A percentile compares a stretch with the other conserved stretches of the same genome.
Evolutionary conservation across 2,888 invertebrate genomes (phyloP).

Genomic region (Drosophila yooni): DNA sequence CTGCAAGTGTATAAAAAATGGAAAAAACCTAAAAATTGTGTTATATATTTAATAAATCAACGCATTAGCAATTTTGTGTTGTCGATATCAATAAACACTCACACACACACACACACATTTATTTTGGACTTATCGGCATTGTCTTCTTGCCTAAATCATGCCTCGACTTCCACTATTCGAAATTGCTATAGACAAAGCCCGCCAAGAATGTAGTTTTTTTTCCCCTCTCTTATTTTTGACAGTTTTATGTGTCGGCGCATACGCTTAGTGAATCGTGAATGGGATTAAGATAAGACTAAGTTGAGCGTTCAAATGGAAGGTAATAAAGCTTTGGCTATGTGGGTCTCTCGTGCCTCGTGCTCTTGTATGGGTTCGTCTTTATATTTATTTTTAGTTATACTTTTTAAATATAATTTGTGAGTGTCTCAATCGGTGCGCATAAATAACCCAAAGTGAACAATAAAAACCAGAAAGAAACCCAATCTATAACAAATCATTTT

Average conservation of each 20-base stretch:
- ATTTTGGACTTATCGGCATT: constrained; percentile 64
- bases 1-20: constrained; percentile 13
- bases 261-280: constrained; percentile 75
- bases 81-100: constrained; percentile 53
- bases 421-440: constrained; percentile 43
- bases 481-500: constrained; percentile 70
- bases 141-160: constrained; percentile 69
- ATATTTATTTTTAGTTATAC: constrained; percentile 4
- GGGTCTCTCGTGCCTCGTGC: constrained; percentile 20
- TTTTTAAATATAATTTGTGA: constrained; percentile 32
- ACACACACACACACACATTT: neutral
- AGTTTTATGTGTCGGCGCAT: constrained; percentile 74
- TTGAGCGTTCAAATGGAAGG: constrained; percentile 57
- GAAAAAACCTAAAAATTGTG: constrained; percentile 36
- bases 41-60: constrained; percentile 78
- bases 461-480: constrained; percentile 22
- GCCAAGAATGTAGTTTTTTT: constrained; percentile 37
- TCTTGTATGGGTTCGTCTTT: neutral
- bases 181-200: constrained; percentile 49
- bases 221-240: constrained; percentile 65
- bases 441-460: constrained; percentile 38
- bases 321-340: constrained; percentile 66
- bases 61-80: constrained; percentile 53
- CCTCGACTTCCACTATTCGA: constrained; percentile 23
- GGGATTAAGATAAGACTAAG: constrained; percentile 79